Base-by-base conservation (phyloP, 2,888 invertebrate genomes). In the Fragum sueziense region DNA sequence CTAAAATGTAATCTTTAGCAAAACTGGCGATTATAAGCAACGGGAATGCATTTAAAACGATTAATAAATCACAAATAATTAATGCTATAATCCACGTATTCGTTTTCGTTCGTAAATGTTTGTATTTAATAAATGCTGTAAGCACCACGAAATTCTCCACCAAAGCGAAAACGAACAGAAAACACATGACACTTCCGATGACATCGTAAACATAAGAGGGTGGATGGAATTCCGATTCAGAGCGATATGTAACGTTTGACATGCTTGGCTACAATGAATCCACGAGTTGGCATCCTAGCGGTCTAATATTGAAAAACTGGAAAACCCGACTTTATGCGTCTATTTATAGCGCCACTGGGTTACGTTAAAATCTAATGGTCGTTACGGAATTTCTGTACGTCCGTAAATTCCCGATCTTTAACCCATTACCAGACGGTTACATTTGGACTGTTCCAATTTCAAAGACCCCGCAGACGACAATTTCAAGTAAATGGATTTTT, bases 41-140 rank as follows among this genome's bases (percentile, higher is more conserved):
- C 4, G 81, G 81, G 69, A 77, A 81, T 0, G 81, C 77, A 33
- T 77, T 81, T 25, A 81, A 29, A 17, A 81, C 77, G 47, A 81
- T 81, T 17, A 81, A 52, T 47, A 78, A 31, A 72, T 81, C 81
- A 52, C 77, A 77, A 0, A 69, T 41, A n/a, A 81, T 69, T 9
- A 81, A 69, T 17, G 77, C 51, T 11, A 81, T 41, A 17, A 81
- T 72, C 81, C 81, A 81, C 20, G 57, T 37, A 25, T 81, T 81
- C 2, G 81, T 70, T 51, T 69, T 73, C 3, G 67, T 72, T 17
- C 77, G 81, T 17, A 81, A 37, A 22, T 72, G 62, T n/a, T 41
- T 33, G 27, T 61, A 62, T 17, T 11, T 31, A 9, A 37, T 27
- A 51, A 70, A 81, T 3, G 77, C 75, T 22, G 31, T 25, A 2